phyloP scores from a whole-genome alignment of 2,888 invertebrate genomes.

The Lasioglossum leucozonium region DNA sequence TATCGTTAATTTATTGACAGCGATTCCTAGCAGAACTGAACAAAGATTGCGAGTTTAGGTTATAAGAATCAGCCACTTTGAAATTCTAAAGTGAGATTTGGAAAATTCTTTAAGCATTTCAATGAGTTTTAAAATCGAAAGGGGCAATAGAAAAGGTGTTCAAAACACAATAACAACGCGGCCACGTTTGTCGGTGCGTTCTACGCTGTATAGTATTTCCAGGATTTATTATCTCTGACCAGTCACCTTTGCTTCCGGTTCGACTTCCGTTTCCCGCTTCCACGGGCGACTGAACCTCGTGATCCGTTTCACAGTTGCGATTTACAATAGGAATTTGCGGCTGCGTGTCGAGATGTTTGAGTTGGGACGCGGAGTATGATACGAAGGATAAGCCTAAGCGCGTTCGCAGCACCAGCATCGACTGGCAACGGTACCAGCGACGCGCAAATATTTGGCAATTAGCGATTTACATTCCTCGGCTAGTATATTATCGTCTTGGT shows the following conservation, averaged over 20 bases:
- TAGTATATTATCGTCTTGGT: constrained; percentile 32
- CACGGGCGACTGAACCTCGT: not conserved
- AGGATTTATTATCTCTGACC: not conserved
- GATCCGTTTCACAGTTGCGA: not conserved
- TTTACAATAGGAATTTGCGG: constrained; percentile 5
- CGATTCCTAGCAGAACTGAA: no score
- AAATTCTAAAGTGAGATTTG: not conserved
- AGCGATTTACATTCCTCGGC: constrained; percentile 30
- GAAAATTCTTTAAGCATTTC: not conserved
- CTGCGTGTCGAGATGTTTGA: constrained; percentile 1
- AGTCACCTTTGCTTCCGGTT: not conserved
- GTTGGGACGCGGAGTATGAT: not conserved
- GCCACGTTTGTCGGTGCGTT: not conserved
- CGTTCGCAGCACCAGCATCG: not conserved
- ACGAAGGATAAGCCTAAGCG: constrained; percentile 11
- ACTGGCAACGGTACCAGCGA: constrained; percentile 3
- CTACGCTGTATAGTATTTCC: not conserved
- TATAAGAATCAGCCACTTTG: not conserved
- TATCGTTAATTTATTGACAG: no score
- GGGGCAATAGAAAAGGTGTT: no score
- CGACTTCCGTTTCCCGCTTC: not conserved
- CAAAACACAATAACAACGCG: no score
- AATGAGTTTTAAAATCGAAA: not conserved
- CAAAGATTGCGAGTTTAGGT: not conserved
- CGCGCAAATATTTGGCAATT: constrained; percentile 50